Percentiles rank a stretch among this genome's conserved stretches.
Evolutionary conservation across 2,888 invertebrate species (phyloP).

Genomic region (Zygaena filipendulae): DNA sequence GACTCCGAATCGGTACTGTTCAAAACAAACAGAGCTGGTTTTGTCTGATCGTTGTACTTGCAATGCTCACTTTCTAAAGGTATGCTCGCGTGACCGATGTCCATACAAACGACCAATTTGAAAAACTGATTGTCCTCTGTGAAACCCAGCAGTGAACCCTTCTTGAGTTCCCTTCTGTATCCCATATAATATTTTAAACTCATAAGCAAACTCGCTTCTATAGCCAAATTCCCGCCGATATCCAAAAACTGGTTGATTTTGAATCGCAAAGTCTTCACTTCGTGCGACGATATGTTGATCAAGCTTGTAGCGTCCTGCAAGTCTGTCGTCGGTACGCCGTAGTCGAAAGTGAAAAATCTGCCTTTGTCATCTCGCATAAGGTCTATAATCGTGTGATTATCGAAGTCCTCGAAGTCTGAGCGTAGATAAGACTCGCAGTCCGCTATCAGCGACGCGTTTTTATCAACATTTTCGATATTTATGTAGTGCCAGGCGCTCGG

Average conservation of each 20-base stretch:
- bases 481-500: slow-evolving; percentile 72
- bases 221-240: slow-evolving; percentile 81
- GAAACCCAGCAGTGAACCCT: slow-evolving; percentile 38
- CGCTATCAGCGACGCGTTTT: slow-evolving; percentile 30
- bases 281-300: slow-evolving; percentile 74
- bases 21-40: slow-evolving; percentile 70
- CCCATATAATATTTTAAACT: slow-evolving; percentile 63
- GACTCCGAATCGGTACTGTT: slow-evolving; percentile 74
- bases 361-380: slow-evolving; percentile 72
- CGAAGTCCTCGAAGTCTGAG: slow-evolving; percentile 29
- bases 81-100: slow-evolving; percentile 65
- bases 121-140: slow-evolving; percentile 58
- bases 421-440: slow-evolving; percentile 44
- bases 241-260: slow-evolving; percentile 76
- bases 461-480: slow-evolving; percentile 25
- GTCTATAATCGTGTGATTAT: slow-evolving; percentile 35
- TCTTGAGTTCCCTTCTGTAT: slow-evolving; percentile 34
- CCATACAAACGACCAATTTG: slow-evolving; percentile 72
- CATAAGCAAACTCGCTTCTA: slow-evolving; percentile 76
- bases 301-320: slow-evolving; percentile 73
- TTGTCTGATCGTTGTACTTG: slow-evolving; percentile 56
- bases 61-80: slow-evolving; percentile 74
- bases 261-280: slow-evolving; percentile 75
- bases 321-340: slow-evolving; percentile 73
- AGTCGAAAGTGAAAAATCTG: slow-evolving; percentile 81